Base-by-base conservation (phyloP, 2,888 invertebrate species). In the Drosophila glabriapex region DNA sequence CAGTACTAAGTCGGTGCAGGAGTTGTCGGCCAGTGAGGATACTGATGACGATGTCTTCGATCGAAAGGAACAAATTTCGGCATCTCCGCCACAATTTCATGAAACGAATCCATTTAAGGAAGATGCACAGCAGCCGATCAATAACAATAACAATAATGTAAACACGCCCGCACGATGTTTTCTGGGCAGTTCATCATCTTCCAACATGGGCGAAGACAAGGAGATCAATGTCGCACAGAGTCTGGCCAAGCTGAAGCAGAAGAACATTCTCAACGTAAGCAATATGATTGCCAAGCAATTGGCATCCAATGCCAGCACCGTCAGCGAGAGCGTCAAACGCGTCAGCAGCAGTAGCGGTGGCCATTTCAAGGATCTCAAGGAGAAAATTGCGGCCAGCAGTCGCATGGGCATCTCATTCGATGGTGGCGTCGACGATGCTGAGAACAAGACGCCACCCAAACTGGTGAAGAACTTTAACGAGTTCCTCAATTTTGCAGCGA, bases 381-480 rank as follows among this genome's bases (percentile, higher is more conserved):
- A 95, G 67, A 94, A 94, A 82, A 93, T 95, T 50, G 94, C 94
- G 0, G 93, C 94, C 0, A 93, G 89, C 43, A 93, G 94, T 68
- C 94, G 94, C 79, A 93, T 94, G 70, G 94, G 92, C 29, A 67
- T 90, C 29, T 85, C 87, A 2, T 81, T 88, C 22, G 91, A 92
- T 35, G 82, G 80, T 29, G 41, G n/a, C 37, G 25, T 7, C 9
- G 72, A 75, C 6, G 80, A 68, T 14, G 64, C 56, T 4, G 79
- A 74, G 9, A 76, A 76, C 12, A 91, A 90, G 35, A 92, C 91
- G 58, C 92, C 92, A 1, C 94, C 94, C 41, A 93, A 93, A 62
- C 94, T 95, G 14, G 96, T 97, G 4, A 97, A 96, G 93, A 97
- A 97, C 93, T 94, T 97, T 43, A 97, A 97, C 89, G 97, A 97